Conservation (phyloP, 2,113 vertebrate species). For the Ascaphus truei region DNA sequence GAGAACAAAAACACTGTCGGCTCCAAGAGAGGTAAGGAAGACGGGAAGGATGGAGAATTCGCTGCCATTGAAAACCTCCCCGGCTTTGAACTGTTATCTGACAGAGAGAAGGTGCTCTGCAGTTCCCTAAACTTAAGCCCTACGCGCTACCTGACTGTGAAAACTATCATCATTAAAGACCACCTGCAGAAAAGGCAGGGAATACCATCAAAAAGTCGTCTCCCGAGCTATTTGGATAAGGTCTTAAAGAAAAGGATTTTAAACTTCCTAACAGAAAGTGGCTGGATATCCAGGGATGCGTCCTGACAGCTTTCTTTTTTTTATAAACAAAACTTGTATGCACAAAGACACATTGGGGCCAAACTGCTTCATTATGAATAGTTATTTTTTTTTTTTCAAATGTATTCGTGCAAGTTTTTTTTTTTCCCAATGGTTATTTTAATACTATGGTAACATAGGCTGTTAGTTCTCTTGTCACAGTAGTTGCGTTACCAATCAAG, state of each 20-base stretch:
- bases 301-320: constrained; percentile 59
- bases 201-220: constrained; percentile 90
- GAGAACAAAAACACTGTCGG: constrained; percentile 78
- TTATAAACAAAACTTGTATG: constrained; percentile 6
- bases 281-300: constrained; percentile 92
- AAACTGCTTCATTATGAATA: neutral
- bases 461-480: too few relatives aligned
- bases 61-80: constrained; percentile 88
- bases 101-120: constrained; percentile 92
- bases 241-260: constrained; percentile 94
- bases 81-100: constrained; percentile 89
- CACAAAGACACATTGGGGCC: neutral
- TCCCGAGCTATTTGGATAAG: constrained; percentile 93
- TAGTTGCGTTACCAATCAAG: too few relatives aligned
- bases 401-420: too few relatives aligned
- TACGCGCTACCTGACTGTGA: constrained; percentile 89
- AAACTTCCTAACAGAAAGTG: constrained; percentile 92
- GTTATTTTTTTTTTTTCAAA: neutral
- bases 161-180: constrained; percentile 96
- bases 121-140: constrained; percentile 87
- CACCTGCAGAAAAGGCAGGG: constrained; percentile 94
- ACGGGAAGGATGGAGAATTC: constrained; percentile 85
- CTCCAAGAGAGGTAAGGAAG: constrained; percentile 81
- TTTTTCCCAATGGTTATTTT: too few relatives aligned
- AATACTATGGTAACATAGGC: too few relatives aligned